A percentile compares a stretch with the other conserved stretches of the same genome.
Conservation (phyloP, 2,113 vertebrate species). For the Gulo gulo region DNA sequence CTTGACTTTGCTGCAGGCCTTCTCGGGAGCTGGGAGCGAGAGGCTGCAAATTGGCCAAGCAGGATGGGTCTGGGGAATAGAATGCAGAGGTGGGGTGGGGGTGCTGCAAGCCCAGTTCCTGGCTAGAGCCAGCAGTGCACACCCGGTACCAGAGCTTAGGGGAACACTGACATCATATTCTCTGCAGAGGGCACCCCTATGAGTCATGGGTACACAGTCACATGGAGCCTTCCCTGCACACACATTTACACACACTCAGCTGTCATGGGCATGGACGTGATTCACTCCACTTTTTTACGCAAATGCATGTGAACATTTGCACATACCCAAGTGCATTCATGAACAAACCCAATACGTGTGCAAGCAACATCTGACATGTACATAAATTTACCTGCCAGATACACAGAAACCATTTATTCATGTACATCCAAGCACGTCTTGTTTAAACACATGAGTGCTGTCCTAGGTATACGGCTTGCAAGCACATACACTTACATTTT, state of each 20-base stretch:
- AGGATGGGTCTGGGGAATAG: slow-evolving; percentile 66
- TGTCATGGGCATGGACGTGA: not conserved
- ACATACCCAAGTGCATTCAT: not conserved
- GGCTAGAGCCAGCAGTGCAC: not conserved
- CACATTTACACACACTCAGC: not conserved
- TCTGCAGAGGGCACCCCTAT: not conserved
- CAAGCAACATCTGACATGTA: not conserved
- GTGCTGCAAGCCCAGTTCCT: not conserved
- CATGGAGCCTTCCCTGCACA: not conserved
- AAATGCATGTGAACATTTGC: not conserved
- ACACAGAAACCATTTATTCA: not conserved
- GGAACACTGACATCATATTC: not conserved
- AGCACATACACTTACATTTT: not conserved
- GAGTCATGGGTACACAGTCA: not conserved
- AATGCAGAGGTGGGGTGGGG: not conserved
- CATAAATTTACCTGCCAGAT: not conserved
- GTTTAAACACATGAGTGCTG: not conserved
- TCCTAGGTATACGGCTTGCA: not conserved
- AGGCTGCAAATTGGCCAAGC: slow-evolving; percentile 72
- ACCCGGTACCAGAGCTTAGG: not conserved
- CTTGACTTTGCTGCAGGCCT: slow-evolving; percentile 78
- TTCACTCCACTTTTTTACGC: not conserved
- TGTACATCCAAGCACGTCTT: not conserved
- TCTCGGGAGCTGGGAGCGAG: slow-evolving; percentile 61
- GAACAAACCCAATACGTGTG: not conserved